phyloP scores from a whole-genome alignment of 2,113 vertebrate genomes.

The Speoplatyrhinus poulsoni region DNA sequence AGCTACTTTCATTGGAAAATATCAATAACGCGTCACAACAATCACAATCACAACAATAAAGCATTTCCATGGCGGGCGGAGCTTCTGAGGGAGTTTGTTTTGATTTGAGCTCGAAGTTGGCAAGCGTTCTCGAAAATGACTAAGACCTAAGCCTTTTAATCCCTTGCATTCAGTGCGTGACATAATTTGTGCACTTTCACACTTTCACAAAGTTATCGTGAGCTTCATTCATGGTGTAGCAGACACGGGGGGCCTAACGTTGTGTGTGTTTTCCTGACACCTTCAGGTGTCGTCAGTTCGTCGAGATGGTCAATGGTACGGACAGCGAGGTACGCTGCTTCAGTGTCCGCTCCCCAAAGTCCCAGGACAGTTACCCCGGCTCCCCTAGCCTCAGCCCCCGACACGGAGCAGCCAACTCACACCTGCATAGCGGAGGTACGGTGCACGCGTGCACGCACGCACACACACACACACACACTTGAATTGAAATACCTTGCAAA shows the following conservation, averaged over 20 bases:
- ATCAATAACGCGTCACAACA: too few relatives aligned
- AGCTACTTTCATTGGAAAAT: too few relatives aligned
- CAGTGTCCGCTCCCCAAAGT: conserved; percentile 89
- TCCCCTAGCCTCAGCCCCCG: conserved; percentile 92
- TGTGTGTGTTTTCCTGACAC: not conserved
- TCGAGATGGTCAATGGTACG: conserved; percentile 99
- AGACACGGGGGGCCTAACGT: not conserved
- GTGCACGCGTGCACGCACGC: not conserved
- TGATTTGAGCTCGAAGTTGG: too few relatives aligned
- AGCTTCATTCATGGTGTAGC: too few relatives aligned
- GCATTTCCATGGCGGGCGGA: too few relatives aligned
- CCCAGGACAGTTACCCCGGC: conserved; percentile 93
- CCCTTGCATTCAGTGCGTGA: too few relatives aligned
- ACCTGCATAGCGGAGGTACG: conserved; percentile 85
- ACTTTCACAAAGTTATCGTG: too few relatives aligned
- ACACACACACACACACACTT: not conserved
- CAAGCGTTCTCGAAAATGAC: too few relatives aligned
- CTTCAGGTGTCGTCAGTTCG: conserved; percentile 93
- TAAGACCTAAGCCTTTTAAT: too few relatives aligned
- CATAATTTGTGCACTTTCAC: too few relatives aligned
- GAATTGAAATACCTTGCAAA: not conserved
- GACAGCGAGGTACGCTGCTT: conserved; percentile 96
- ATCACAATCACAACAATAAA: too few relatives aligned
- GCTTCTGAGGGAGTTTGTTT: too few relatives aligned
- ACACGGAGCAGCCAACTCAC: conserved; percentile 87